Evolutionary conservation across 2,797 vertebrate genomes (phyloP), one percentile per base, ranked within the genome.

Genomic region (Astyanax mexicanus): DNA sequence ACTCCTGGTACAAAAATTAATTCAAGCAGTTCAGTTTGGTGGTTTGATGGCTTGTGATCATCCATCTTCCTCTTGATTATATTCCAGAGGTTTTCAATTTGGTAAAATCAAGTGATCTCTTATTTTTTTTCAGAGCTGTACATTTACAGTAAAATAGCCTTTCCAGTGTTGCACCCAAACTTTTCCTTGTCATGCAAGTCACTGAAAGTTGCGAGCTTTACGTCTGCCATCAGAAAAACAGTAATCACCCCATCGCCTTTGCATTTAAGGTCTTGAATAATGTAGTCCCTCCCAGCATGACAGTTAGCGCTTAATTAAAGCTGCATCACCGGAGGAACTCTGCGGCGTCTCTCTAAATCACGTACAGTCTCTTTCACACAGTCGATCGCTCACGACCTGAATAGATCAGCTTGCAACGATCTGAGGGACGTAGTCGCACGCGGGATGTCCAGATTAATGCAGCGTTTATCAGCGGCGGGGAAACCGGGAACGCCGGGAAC

Each of bases 271-370:
- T 65, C 64, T 25, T 66, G 72, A 84, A 76, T 78, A 79, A 84
- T 82, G 70, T 74, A 55, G 69, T 72, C 47, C 44, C 71, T 80
- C 68, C 65, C 52, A 74, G 74, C 45, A 23, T 75, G 77, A 84
- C 71, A 77, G 69, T 82, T 77, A 80, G n/a, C 15, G 72, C 77
- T 81, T 82, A 84, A 84, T 84, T 80, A 80, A 72, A 72, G 61
- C 64, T 65, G 68, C 69, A 42, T 74, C 42, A 35, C 70, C 19
- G 66, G 49, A 55, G 25, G 69, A 62, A 44, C 74, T n/a, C n/a
- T 67, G 66, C 73, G 58, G 58, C 80, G 75, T 78, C 60, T 71
- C 54, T n/a, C 67, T 80, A 85, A 75, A 82, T 85, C 80, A 81
- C 74, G 9, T 57, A 57, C 68, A 73, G 75, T 74, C 72, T 65